A percentile compares a stretch with the other conserved stretches of the same genome.
Evolutionary conservation across 2,888 invertebrate genomes (phyloP).

Genomic region (Cheilosia soror): DNA sequence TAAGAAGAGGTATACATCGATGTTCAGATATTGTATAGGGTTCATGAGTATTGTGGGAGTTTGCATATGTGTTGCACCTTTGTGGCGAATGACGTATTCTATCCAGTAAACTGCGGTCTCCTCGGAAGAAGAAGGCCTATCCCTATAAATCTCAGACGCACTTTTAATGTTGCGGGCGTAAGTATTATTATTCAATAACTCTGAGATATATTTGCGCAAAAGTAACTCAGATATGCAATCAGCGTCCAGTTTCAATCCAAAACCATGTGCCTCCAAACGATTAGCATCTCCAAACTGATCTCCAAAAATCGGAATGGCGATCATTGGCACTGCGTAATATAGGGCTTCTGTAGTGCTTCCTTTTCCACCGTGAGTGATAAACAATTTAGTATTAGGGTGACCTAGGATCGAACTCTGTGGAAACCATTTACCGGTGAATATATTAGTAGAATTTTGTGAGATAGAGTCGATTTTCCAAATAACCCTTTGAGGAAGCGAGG

Average conservation of each 20-base stretch:
- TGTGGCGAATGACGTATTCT: slow-evolving; percentile 85
- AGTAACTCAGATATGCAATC: slow-evolving; percentile 55
- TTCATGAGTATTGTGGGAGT: slow-evolving; percentile 83
- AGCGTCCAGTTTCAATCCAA: slow-evolving; percentile 76
- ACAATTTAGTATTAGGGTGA: slow-evolving; percentile 87
- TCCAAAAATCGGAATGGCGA: slow-evolving; percentile 90
- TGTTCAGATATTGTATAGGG: slow-evolving; percentile 83
- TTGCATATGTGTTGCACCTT: slow-evolving; percentile 84
- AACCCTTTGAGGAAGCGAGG: slow-evolving; percentile 46
- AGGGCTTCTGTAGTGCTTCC: slow-evolving; percentile 91
- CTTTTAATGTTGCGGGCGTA: slow-evolving; percentile 79
- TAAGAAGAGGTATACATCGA: slow-evolving; percentile 82
- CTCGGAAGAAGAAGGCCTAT: slow-evolving; percentile 84
- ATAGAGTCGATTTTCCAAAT: slow-evolving; percentile 47
- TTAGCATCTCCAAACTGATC: slow-evolving; percentile 91
- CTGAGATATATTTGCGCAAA: slow-evolving; percentile 68
- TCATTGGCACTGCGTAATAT: slow-evolving; percentile 90
- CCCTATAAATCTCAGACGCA: slow-evolving; percentile 84
- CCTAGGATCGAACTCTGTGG: slow-evolving; percentile 90
- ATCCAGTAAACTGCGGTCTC: slow-evolving; percentile 85
- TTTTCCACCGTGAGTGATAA: slow-evolving; percentile 85
- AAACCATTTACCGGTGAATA: slow-evolving; percentile 82
- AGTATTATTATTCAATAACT: slow-evolving; percentile 72
- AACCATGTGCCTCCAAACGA: slow-evolving; percentile 88
- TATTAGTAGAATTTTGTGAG: slow-evolving; percentile 77